A percentile compares a stretch with the other conserved stretches of the same genome.
Evolutionary conservation across 2,113 vertebrate species (phyloP).

Genomic region (Ctenodactylus gundi): DNA sequence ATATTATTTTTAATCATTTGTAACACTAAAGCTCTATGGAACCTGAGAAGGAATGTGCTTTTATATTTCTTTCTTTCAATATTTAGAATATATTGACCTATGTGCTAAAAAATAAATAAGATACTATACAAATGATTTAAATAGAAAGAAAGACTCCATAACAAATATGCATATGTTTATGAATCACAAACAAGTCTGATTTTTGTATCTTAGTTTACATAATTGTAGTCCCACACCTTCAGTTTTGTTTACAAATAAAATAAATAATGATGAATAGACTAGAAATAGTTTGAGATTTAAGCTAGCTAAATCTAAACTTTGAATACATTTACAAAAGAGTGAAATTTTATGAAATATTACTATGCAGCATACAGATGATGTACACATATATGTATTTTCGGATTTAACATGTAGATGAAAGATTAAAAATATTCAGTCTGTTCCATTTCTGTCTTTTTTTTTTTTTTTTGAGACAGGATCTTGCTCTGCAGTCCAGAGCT

Average conservation of each 20-base stretch:
- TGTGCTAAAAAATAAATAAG: neutral
- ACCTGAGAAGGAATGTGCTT: constrained; percentile 53
- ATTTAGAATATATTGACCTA: neutral
- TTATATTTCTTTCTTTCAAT: constrained; percentile 33
- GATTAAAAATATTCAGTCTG: neutral
- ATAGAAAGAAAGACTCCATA: neutral
- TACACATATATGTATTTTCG: too few relatives aligned
- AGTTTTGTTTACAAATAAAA: neutral
- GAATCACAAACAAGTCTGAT: neutral
- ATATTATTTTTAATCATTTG: constrained; percentile 51
- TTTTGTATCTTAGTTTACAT: neutral
- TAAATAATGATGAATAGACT: neutral
- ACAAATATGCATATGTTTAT: neutral
- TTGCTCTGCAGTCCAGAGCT: too few relatives aligned
- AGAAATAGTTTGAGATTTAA: neutral
- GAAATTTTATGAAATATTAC: constrained; percentile 2
- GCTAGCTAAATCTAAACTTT: neutral
- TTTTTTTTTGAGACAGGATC: too few relatives aligned
- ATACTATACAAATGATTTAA: neutral
- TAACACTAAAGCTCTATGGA: constrained; percentile 34
- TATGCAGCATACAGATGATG: too few relatives aligned
- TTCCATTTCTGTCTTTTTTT: neutral
- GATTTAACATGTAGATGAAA: neutral
- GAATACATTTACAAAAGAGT: neutral
- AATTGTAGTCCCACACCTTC: neutral